Evolutionary conservation across 2,888 invertebrate species (phyloP).

Genomic region (Nephrotoma appendiculata): DNA sequence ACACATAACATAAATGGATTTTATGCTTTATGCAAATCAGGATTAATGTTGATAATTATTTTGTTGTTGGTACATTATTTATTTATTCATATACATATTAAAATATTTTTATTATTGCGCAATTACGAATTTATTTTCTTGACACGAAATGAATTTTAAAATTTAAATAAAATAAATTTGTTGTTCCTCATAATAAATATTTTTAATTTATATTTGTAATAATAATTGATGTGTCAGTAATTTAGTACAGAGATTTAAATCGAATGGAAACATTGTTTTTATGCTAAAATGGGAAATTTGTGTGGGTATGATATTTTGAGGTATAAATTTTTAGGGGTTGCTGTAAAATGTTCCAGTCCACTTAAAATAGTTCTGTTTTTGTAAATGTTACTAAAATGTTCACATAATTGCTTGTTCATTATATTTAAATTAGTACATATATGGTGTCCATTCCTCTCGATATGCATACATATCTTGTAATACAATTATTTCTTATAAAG

Average conservation of each 20-base stretch:
- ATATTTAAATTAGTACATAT: too few relatives aligned
- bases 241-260: not conserved
- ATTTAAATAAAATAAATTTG: not conserved
- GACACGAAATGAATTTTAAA: not conserved
- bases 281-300: not conserved
- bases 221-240: not conserved
- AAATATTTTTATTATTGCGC: not conserved
- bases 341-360: too few relatives aligned
- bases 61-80: not conserved
- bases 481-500: not conserved
- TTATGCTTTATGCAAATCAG: not conserved
- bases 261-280: not conserved
- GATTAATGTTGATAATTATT: not conserved
- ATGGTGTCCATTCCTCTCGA: not conserved
- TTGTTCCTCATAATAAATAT: not conserved
- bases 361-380: too few relatives aligned
- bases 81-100: not conserved
- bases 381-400: not conserved
- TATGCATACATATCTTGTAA: not conserved
- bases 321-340: not conserved
- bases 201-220: not conserved
- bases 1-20: not conserved
- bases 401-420: not conserved
- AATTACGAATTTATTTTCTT: not conserved
- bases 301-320: not conserved